phyloP scores from a whole-genome alignment of 2,888 invertebrate species.

The Anorthoa munda region DNA sequence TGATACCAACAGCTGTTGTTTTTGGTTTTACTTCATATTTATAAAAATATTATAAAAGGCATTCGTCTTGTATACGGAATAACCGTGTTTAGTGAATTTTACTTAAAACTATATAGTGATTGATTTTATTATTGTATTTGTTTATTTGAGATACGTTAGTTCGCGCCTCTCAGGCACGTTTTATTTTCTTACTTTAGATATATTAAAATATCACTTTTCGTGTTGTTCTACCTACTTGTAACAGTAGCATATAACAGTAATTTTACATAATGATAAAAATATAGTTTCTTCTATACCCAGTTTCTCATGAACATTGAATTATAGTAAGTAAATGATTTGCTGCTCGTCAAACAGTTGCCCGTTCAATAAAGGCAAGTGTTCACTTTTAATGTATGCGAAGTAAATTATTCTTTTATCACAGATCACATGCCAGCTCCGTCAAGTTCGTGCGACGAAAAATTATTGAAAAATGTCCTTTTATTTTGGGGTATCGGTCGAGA shows the following conservation, averaged over 20 bases:
- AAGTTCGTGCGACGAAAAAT: constrained; percentile 14
- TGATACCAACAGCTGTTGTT: constrained; percentile 53
- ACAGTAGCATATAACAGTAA: constrained; percentile 23
- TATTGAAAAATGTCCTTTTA: constrained; percentile 19
- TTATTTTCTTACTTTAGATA: constrained; percentile 33
- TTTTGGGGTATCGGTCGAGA: constrained; percentile 25
- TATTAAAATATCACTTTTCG: constrained; percentile 50
- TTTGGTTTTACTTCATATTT: constrained; percentile 46
- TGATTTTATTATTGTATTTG: constrained; percentile 36
- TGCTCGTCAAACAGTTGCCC: background rate
- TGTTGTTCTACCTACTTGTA: constrained; percentile 39
- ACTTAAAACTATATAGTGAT: constrained; percentile 50
- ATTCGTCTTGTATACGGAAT: constrained; percentile 44
- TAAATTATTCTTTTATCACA: constrained; percentile 57
- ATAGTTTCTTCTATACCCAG: background rate
- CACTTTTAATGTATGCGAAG: constrained; percentile 21
- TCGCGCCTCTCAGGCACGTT: constrained; percentile 45
- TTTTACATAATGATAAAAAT: constrained; percentile 25
- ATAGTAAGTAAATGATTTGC: background rate
- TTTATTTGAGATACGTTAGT: constrained; percentile 40
- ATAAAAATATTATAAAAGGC: constrained; percentile 55
- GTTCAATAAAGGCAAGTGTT: constrained; percentile 10
- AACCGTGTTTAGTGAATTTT: constrained; percentile 53
- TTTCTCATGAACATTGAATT: constrained; percentile 1
- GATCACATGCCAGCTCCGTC: constrained; percentile 34